Base-by-base conservation (phyloP, 2,888 invertebrate species). In the Plebejus anna region DNA sequence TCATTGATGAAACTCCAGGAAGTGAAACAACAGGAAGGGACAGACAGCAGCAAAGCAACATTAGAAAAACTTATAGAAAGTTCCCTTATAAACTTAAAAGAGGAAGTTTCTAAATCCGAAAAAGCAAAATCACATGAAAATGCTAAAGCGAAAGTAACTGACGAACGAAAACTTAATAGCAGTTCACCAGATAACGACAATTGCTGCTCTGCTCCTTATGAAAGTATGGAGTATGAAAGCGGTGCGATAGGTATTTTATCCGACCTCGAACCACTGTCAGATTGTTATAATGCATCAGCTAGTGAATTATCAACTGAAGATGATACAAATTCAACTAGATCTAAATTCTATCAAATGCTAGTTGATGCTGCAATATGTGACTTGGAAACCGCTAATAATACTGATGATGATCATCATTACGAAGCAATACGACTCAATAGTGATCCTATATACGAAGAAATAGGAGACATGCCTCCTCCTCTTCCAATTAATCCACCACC, bases 381-480 rank as follows among this genome's bases (percentile, higher is more conserved):
- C 84, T 95, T 96, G 75, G 95, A 96, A 83, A 94, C 94, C 79
- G 90, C 95, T 71, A 95, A 95, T 76, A 95, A 95, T 79, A 92
- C 92, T 42, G 95, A 95, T 80, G 95, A 95, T 79, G 95, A 96
- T 82, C 96, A 97, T 87, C 96, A 96, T 84, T 97, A 96, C 82
- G 97, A 97, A 86, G 96, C 96, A 76, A 96, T 97, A 79, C 92
- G 95, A 79, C 84, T 95, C 1, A 95, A 95, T 82, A 94, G 94
- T 77, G 96, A 97, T 91, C 97, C 96, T 2, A 97, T 97, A 83
- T 97, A 97, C 84, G 97, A 97, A 89, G 96, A 96, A 88, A 96
- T 96, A 80, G 94, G 94, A 79, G 96, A 96, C 82, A 95, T 96
- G 87, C 97, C 97, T 76, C 97, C 97, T 16, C 97, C 97, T 2